These are phyloP conservation scores for Molanna angustata DNA, from an alignment of 2,888 invertebrate species.

Conservation along the genomic window DNA sequence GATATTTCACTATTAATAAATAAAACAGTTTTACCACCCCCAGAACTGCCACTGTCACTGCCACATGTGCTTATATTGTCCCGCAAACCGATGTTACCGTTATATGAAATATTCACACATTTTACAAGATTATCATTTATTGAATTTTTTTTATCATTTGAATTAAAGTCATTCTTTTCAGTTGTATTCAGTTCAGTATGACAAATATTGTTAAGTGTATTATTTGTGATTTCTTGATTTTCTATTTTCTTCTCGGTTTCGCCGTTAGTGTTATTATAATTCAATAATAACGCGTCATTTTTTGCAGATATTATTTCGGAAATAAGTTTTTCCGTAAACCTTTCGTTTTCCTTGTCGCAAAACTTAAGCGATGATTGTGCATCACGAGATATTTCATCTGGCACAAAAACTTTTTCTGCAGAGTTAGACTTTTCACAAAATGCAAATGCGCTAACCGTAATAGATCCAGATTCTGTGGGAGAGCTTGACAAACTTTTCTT, in stretches of 20 bases:
- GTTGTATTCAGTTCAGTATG: background rate
- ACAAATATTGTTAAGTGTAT: background rate
- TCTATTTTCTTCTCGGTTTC: no score
- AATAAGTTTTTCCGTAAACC: slow-evolving; percentile 49
- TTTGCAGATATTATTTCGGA: slow-evolving; percentile 54
- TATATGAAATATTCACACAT: slow-evolving; percentile 22
- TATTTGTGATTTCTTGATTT: background rate
- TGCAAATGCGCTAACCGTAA: slow-evolving; percentile 1
- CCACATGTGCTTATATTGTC: slow-evolving; percentile 28
- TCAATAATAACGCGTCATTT: slow-evolving; percentile 36
- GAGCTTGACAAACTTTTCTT: slow-evolving; percentile 20
- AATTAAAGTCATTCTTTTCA: background rate
- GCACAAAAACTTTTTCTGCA: slow-evolving; percentile 3
- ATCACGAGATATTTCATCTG: background rate
- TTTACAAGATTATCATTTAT: slow-evolving; percentile 17
- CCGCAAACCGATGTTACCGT: slow-evolving; percentile 2
- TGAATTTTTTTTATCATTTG: slow-evolving; percentile 4
- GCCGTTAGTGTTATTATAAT: slow-evolving; percentile 6
- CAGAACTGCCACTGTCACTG: slow-evolving; percentile 27
- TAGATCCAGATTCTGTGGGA: slow-evolving; percentile 11
- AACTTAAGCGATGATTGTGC: slow-evolving; percentile 3
- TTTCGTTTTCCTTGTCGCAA: slow-evolving; percentile 17
- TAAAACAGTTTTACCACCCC: slow-evolving; percentile 27
- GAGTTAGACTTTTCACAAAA: slow-evolving; percentile 13
- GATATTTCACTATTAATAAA: slow-evolving; percentile 34